Base-by-base conservation (phyloP, 2,113 vertebrate species). In the Vulpes vulpes region DNA sequence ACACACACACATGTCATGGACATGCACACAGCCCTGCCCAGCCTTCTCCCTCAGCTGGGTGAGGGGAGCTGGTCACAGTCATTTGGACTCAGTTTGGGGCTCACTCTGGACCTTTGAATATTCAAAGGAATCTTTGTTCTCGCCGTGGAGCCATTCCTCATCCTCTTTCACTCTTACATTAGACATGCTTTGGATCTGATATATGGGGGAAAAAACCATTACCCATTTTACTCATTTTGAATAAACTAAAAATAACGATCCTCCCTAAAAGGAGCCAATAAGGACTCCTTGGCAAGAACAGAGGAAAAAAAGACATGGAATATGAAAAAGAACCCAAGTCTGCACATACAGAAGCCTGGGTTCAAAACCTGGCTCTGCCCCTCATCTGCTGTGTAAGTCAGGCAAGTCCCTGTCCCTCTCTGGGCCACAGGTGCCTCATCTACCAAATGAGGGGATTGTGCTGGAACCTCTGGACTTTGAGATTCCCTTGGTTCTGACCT, bases 171-270 rank as follows among this genome's bases (percentile, higher is more conserved):
- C 73, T 79, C 79, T 95, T 96, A 91, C 71, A 76, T 94, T 95
- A 97, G 51, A 57, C 60, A 84, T 43, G n/a, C 71, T 96, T 92
- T 94, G 84, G 88, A 81, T 89, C 94, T 91, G 93, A 91, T 89
- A 81, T 94, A 86, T 79, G 51, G 82, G 62, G 4, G 22, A 15
- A 59, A 88, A 88, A 91, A 95, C 22, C 55, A 60, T 94, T 91
- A 69, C 84, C 84, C 88, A 51, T 91, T 96, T 96, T 89, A 76
- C 76, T 96, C 93, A 90, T 89, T 97, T 83, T 89, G 85, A 98
- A 94, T 93, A 89, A 95, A 94, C 93, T 83, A 97, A 98, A 98
- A 97, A 97, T 97, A 97, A 95, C 30, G 16, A 76, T 89, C 76
- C 71, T 97, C 93, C 80, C 43, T 43, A 43, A 43, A 43, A 43